A percentile compares a stretch with the other conserved stretches of the same genome.
These are phyloP conservation scores for Cyprinodon brontotheroides DNA, from an alignment of 2,113 vertebrate species.

Conservation along the genomic window DNA sequence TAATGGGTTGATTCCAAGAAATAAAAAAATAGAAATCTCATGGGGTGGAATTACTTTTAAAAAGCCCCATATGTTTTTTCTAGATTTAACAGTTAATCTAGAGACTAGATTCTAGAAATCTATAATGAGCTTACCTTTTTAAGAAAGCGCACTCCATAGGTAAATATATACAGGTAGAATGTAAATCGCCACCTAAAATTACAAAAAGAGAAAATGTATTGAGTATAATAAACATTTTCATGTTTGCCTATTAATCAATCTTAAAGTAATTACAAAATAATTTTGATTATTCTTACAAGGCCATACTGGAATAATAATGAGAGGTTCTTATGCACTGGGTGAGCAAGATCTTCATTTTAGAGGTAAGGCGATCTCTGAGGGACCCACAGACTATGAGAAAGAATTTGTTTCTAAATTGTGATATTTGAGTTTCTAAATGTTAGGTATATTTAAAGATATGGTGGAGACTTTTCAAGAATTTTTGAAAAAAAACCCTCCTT, in stretches of 20 bases:
- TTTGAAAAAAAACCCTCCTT: no score
- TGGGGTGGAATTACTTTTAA: neutral
- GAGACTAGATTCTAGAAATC: neutral
- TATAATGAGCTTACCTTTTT: slow-evolving; percentile 87
- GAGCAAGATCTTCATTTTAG: no score
- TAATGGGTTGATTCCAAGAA: neutral
- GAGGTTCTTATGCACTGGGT: neutral
- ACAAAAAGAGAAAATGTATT: slow-evolving; percentile 57
- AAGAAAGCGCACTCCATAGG: slow-evolving; percentile 93
- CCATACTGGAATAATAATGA: neutral
- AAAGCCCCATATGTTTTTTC: neutral
- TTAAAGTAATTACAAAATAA: neutral
- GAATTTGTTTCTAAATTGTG: no score
- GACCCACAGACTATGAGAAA: no score
- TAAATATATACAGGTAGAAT: slow-evolving; percentile 97
- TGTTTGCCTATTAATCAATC: neutral
- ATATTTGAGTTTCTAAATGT: no score
- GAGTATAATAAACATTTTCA: neutral
- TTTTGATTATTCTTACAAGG: neutral
- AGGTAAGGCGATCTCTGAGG: no score
- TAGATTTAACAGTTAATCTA: neutral
- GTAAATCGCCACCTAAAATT: slow-evolving; percentile 95
- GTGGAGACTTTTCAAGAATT: no score
- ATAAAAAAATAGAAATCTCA: neutral
- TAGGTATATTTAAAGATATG: no score